Percentiles rank a stretch among this genome's conserved stretches.
Conservation (phyloP, 1,140 invertebrate genomes). For the Cydia splendana region DNA sequence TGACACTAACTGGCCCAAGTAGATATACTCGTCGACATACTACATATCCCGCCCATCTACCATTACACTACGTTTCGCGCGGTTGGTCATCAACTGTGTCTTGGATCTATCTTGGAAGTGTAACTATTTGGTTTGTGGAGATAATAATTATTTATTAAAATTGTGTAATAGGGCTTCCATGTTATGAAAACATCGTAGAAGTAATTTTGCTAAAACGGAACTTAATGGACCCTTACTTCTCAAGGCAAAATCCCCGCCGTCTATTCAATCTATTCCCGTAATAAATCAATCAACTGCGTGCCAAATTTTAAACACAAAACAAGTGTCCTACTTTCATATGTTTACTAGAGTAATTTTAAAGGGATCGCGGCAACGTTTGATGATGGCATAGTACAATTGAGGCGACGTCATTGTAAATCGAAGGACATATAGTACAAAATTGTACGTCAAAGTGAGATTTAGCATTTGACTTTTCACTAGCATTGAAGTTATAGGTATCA, state of each 20-base stretch:
- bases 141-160: slow-evolving; percentile 31
- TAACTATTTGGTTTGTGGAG: no score
- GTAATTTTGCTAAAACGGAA: background rate
- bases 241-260: background rate
- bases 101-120: no score
- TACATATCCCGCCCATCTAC: no score
- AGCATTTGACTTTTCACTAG: slow-evolving; percentile 21
- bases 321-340: slow-evolving; percentile 56
- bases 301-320: slow-evolving; percentile 50
- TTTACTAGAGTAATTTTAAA: slow-evolving; percentile 5
- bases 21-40: no score
- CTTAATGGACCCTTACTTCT: background rate
- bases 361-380: slow-evolving; percentile 34
- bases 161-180: slow-evolving; percentile 39
- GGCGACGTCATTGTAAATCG: slow-evolving; percentile 34
- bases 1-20: no score
- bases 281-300: slow-evolving; percentile 56
- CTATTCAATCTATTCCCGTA: slow-evolving; percentile 34
- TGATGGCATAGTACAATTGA: slow-evolving; percentile 41
- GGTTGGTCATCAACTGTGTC: no score
- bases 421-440: slow-evolving; percentile 38
- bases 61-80: no score
- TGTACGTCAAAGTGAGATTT: slow-evolving; percentile 32
- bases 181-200: background rate
- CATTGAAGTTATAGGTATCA: slow-evolving; percentile 13